These are phyloP conservation scores for Mormyrus hasselquistii DNA, from an alignment of 2,797 vertebrate species.

Conservation along the genomic window DNA sequence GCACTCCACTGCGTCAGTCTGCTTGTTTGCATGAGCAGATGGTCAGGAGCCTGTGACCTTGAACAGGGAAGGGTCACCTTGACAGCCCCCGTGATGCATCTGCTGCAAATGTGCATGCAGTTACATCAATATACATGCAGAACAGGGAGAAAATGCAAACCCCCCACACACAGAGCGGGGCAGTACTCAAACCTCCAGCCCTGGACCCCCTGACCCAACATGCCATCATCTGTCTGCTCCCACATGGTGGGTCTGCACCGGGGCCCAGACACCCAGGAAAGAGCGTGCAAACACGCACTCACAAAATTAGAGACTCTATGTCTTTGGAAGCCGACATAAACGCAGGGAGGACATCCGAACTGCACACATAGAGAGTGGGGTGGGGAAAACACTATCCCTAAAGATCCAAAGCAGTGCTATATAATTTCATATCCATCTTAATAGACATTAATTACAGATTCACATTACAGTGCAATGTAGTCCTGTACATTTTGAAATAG, in stretches of 20 bases:
- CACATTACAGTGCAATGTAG: neutral
- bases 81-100: neutral
- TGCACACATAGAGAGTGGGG: neutral
- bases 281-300: neutral
- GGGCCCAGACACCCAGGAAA: neutral
- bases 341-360: neutral
- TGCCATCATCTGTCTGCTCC: neutral
- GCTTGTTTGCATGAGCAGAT: neutral
- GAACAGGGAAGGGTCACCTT: neutral
- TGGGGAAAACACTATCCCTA: neutral
- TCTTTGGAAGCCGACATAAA: neutral
- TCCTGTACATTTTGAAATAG: neutral
- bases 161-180: neutral
- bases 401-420: neutral
- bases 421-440: neutral
- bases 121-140: neutral
- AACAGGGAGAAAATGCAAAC: neutral
- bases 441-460: slow-evolving; percentile 5
- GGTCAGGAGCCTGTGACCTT: neutral
- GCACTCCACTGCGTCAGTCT: neutral
- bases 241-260: neutral
- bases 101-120: neutral
- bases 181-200: neutral
- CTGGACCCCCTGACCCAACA: neutral
- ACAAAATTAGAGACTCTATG: neutral